phyloP scores from a whole-genome alignment of 30 jellyfish, hydroid and myxozoan species.

The Hydractinia symbiolongicarpus region DNA sequence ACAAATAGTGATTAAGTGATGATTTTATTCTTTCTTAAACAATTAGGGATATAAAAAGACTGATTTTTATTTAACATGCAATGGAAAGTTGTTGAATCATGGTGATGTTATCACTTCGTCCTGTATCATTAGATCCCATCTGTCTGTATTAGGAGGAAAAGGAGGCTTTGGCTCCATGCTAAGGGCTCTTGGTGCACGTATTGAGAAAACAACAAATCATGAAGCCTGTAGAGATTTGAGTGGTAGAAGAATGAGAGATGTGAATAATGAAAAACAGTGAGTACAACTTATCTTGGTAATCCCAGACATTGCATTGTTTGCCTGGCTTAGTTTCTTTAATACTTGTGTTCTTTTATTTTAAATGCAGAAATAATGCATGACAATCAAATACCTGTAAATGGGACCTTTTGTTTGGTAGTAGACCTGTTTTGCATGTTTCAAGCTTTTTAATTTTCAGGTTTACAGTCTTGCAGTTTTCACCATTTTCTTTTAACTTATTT shows the following conservation, averaged over 20 bases:
- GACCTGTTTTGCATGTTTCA: no score
- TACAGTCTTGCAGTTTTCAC: no score
- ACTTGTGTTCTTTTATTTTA: no score
- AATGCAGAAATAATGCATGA: no score
- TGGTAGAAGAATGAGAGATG: slow-evolving; percentile 99
- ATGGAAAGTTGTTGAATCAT: background rate
- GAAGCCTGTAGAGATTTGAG: slow-evolving; percentile 96
- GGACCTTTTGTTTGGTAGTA: no score
- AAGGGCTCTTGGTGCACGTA: slow-evolving; percentile 91
- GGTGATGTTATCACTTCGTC: background rate
- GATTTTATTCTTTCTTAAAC: background rate
- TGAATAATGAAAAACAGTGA: slow-evolving; percentile 83
- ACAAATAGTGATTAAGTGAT: background rate
- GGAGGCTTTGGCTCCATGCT: slow-evolving; percentile 99
- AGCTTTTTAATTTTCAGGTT: no score
- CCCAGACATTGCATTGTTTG: no score
- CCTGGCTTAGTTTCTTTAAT: no score
- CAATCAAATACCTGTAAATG: no score
- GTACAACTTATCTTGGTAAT: background rate
- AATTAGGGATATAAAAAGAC: background rate
- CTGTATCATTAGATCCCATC: background rate
- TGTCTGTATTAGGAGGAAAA: slow-evolving; percentile 78
- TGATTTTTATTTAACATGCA: slow-evolving; percentile 5
- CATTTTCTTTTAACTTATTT: no score
- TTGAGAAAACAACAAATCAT: slow-evolving; percentile 86